Evolutionary conservation across 2,888 invertebrate genomes (phyloP).

Genomic region (Mimachlamys varia): DNA sequence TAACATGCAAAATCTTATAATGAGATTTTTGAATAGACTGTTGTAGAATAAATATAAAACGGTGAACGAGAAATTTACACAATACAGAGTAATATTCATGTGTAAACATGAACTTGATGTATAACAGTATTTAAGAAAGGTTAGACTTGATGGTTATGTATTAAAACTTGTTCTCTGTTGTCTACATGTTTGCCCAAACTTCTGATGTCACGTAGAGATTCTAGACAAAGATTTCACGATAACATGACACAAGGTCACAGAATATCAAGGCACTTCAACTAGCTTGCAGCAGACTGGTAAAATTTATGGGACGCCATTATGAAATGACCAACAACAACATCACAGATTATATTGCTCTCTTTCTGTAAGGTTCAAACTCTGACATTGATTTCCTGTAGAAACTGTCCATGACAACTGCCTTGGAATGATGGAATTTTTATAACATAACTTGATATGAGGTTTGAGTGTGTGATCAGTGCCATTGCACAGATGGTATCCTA

Average conservation of each 20-base stretch:
- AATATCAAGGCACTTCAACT: not conserved
- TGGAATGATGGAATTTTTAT: not conserved
- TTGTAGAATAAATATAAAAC: not conserved
- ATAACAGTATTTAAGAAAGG: not conserved
- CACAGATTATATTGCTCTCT: not conserved
- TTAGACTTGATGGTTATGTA: not conserved
- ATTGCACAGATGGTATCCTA: not conserved
- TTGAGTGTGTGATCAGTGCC: not conserved
- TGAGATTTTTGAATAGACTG: not conserved
- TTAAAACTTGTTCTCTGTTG: not conserved
- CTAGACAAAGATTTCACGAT: not conserved
- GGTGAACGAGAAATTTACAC: not conserved
- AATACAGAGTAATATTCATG: not conserved
- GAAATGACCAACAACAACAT: constrained; percentile 9
- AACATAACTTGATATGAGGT: constrained; percentile 1
- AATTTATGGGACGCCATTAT: not conserved
- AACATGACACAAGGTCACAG: not conserved
- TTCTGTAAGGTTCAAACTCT: not conserved
- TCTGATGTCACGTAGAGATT: not conserved
- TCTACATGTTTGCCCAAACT: not conserved
- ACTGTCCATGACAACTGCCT: not conserved
- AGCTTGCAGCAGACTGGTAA: not conserved
- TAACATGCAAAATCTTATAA: not conserved
- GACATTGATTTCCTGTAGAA: constrained; percentile 1
- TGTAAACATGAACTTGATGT: not conserved